Evolutionary conservation across 2,888 invertebrate species (phyloP), one percentile per base, ranked within the genome.

Genomic region (Amblyjoppa proteus): DNA sequence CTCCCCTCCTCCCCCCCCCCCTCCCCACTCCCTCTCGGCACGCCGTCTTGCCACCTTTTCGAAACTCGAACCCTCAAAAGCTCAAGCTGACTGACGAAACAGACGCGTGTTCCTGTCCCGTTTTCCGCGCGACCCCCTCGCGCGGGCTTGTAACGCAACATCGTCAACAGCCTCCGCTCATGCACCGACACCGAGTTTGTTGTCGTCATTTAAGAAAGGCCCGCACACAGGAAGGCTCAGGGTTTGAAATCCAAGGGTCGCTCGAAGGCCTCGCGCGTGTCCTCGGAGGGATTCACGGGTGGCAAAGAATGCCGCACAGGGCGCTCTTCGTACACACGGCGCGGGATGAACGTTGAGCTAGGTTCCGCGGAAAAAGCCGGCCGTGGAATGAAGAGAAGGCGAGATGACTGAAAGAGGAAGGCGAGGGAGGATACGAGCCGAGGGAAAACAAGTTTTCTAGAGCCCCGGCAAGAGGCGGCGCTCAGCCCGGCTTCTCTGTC

Each of bases 361-460:
- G 73, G 80, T 77, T 77, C 66, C 64, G 71, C 25, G 28, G 20
- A 81, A 49, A 68, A 53, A 64, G 71, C 79, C 71, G 56, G 69
- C 31, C 13, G 58, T 34, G 34, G 81, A 56, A 71, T 9, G 49
- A 66, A 49, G 70, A 76, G 64, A 58, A 58, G 45, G 66, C 81
- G 68, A 73, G 64, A 81, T 61, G 70, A 38, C 49, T 56, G 64
- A 69, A 76, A 70, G 78, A 73, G 71, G 34, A 61, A 75, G 3
- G 51, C 31, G 45, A 64, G 53, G 74, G 41, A 34, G 28, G 45
- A 53, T 64, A 64, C 16, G 66, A 49, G 25, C n/a, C 38, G 66
- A 69, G 71, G 64, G 53, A 78, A 58, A 41, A 61, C 61, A 83
- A 77, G 41, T 77, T 81, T 77, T 81, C 73, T 53, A 56, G 64